Conservation (phyloP, 2,797 vertebrate genomes). For the Chromobotia macracanthus region DNA sequence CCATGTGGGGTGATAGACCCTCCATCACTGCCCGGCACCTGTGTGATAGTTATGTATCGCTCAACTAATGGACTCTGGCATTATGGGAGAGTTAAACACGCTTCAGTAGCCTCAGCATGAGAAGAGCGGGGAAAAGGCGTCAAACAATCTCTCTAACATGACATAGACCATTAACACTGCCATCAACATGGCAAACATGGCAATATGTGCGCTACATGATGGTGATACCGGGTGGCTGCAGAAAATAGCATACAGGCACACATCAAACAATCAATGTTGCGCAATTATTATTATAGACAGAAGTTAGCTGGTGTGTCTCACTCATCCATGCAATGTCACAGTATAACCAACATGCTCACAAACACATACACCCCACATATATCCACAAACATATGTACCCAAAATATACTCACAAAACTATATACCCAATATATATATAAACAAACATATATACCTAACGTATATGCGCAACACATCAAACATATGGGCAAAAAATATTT, state of each 20-base stretch:
- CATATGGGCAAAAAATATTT: too few relatives aligned
- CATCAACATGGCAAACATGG: slow-evolving; percentile 32
- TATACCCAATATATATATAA: too few relatives aligned
- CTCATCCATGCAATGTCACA: not conserved
- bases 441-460: too few relatives aligned
- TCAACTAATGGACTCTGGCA: slow-evolving; percentile 42
- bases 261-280: not conserved
- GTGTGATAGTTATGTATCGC: slow-evolving; percentile 39
- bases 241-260: not conserved
- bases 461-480: too few relatives aligned
- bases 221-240: not conserved
- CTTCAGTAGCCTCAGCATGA: slow-evolving; percentile 35
- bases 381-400: too few relatives aligned
- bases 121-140: slow-evolving; percentile 15
- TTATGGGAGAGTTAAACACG: slow-evolving; percentile 46
- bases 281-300: slow-evolving; percentile 4
- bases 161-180: slow-evolving; percentile 45
- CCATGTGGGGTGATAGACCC: slow-evolving; percentile 27
- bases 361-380: too few relatives aligned
- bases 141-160: slow-evolving; percentile 36
- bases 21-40: slow-evolving; percentile 40
- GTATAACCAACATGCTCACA: not conserved
- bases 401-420: too few relatives aligned
- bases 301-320: not conserved
- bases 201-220: not conserved